Conservation (phyloP, 1,140 invertebrate species). For the Teleopsis dalmanni region DNA sequence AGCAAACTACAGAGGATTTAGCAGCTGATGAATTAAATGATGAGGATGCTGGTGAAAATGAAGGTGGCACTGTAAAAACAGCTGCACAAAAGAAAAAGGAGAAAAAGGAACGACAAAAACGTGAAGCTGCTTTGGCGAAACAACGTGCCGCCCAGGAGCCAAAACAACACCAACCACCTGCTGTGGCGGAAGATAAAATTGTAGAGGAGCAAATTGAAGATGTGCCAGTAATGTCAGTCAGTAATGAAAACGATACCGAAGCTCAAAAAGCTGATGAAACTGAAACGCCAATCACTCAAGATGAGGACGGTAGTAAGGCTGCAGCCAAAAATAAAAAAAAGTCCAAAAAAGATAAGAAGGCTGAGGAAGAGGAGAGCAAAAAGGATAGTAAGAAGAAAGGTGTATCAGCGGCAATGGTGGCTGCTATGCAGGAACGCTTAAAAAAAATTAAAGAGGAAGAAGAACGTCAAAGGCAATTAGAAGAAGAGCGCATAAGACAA, state of each 20-base stretch:
- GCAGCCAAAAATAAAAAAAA: conserved; percentile 53
- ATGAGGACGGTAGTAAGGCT: conserved; percentile 42
- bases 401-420: conserved; percentile 67
- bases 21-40: conserved; percentile 46
- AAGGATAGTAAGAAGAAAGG: conserved; percentile 50
- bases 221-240: conserved; percentile 21
- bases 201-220: conserved; percentile 37
- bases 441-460: conserved; percentile 86
- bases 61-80: conserved; percentile 62
- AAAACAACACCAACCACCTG: conserved; percentile 40
- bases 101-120: conserved; percentile 76
- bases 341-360: conserved; percentile 50
- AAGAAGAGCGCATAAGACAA: conserved; percentile 68
- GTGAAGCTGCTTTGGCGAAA: conserved; percentile 49
- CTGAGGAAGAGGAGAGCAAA: conserved; percentile 53
- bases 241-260: conserved; percentile 26
- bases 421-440: conserved; percentile 82
- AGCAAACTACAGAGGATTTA: conserved; percentile 27
- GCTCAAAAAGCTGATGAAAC: conserved; percentile 34
- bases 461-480: conserved; percentile 66
- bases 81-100: conserved; percentile 81
- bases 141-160: conserved; percentile 49
- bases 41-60: conserved; percentile 48
- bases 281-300: too few species aligned
- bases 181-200: conserved; percentile 23